Base-by-base conservation (phyloP, 2,113 vertebrate species). In the Mobula birostris region DNA sequence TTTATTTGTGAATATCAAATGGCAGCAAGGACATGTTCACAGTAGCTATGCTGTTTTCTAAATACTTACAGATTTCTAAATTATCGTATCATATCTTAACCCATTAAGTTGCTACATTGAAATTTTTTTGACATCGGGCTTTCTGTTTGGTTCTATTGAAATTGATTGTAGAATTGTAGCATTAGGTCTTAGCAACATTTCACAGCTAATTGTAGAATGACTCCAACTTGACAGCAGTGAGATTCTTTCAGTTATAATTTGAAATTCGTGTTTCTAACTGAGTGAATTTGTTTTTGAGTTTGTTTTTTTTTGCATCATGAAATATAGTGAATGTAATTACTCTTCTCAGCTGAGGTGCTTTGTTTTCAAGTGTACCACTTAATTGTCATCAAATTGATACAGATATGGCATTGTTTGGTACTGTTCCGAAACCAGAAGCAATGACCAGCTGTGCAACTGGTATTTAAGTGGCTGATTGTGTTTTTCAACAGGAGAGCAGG, bases 401-500 rank as follows among this genome's bases (percentile, higher is more conserved):
- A 27, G 48, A 72, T 11, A 77, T 15, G 4, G 2, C 21, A 14
- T 56, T 12, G 48, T 78, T 94, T 79, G 6, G 36, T 27, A 29
- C 24, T 36, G 32, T 94, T 80, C 27, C 11, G 32, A 8, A 80
- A 94, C 21, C 88, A 95, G 83, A n/a, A 56, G 2, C 94, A 94
- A 90, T 56, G 94, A 90, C 96, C 48, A 95, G 80, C 63, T 95
- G 7, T 92, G 21, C n/a, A 76, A 17, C 8, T 72, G 15, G 11
- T 24, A 63, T 94, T 36, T 80, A 63, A 66, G 1, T 40, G 91
- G 29, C 29, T 21, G 61, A 94, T 95, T 77, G 94, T 11, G 7
- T 78, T 40, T 95, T 95, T 63, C 94, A 74, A 74, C 72, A 98
- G 98, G 95, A 92, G 96, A 98, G 88, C 32, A 93, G 27, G 96